A percentile compares a stretch with the other conserved stretches of the same genome.
Conservation (phyloP, 1,140 invertebrate species). For the Macrotrachela quadricornifera region DNA sequence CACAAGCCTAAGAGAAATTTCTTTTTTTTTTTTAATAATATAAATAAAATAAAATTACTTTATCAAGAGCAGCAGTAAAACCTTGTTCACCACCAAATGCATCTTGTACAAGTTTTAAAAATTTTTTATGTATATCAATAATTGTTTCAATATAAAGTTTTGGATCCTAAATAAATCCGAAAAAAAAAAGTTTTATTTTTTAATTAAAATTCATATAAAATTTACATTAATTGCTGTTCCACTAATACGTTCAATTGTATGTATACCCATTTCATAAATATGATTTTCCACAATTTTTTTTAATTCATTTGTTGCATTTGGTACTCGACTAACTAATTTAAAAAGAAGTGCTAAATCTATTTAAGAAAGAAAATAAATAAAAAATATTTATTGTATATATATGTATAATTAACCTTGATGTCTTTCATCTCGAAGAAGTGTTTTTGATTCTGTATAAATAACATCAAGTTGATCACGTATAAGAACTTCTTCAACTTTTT, state of each 20-base stretch:
- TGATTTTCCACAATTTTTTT: conserved; percentile 69
- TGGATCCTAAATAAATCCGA: conserved; percentile 49
- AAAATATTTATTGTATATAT: not conserved
- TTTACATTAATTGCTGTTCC: conserved; percentile 26
- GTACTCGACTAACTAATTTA: conserved; percentile 68
- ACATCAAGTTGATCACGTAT: conserved; percentile 71
- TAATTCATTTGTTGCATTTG: conserved; percentile 70
- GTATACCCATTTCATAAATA: conserved; percentile 70
- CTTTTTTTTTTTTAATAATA: too few species aligned
- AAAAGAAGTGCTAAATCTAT: conserved; percentile 81
- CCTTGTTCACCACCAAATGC: conserved; percentile 90
- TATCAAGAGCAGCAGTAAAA: conserved; percentile 85
- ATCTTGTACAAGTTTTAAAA: conserved; percentile 69
- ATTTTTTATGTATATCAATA: conserved; percentile 87
- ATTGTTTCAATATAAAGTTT: conserved; percentile 92
- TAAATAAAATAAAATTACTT: conserved; percentile 20
- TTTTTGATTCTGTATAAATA: conserved; percentile 76
- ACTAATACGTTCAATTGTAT: conserved; percentile 62
- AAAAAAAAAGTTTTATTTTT: not conserved
- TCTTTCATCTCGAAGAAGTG: conserved; percentile 75
- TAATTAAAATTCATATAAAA: too few species aligned
- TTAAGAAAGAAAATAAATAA: conserved; percentile 8
- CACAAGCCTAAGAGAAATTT: conserved; percentile 44
- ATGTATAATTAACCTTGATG: conserved; percentile 38
- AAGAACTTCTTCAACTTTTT: conserved; percentile 6